These are phyloP conservation scores for Nematostella vectensis DNA, from an alignment of 92 coral and sea anemone genomes.

Conservation along the genomic window DNA sequence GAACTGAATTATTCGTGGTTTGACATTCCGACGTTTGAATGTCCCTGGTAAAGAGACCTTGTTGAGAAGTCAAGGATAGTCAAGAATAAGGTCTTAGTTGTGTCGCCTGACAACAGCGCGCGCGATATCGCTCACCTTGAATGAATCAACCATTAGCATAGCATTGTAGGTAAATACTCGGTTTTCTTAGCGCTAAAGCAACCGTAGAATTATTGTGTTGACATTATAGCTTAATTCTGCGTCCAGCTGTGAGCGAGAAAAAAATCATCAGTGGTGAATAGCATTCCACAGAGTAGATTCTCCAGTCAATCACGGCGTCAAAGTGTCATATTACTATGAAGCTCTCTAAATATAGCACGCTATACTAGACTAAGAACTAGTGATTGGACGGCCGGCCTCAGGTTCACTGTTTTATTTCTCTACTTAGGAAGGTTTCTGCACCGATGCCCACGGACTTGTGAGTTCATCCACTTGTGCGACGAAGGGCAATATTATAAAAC, in stretches of 20 bases:
- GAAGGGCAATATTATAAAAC: too few relatives aligned
- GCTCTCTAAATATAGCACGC: constrained; percentile 28
- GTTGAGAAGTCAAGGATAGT: too few relatives aligned
- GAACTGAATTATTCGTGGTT: too few relatives aligned
- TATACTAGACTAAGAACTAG: neutral
- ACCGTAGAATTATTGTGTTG: constrained; percentile 7
- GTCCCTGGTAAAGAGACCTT: too few relatives aligned
- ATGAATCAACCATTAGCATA: neutral
- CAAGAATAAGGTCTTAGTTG: too few relatives aligned
- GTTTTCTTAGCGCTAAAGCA: neutral
- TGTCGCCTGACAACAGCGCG: too few relatives aligned
- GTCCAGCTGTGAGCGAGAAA: constrained; percentile 23
- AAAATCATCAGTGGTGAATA: constrained; percentile 19
- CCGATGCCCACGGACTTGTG: too few relatives aligned
- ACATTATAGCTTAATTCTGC: constrained; percentile 1
- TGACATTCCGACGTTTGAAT: too few relatives aligned
- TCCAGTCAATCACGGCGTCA: constrained; percentile 56
- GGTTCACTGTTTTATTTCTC: too few relatives aligned
- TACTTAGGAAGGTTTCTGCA: too few relatives aligned
- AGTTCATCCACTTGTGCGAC: too few relatives aligned
- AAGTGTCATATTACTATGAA: constrained; percentile 43
- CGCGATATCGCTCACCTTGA: too few relatives aligned
- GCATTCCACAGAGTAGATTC: constrained; percentile 19
- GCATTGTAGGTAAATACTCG: neutral
- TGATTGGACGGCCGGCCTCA: neutral